These are phyloP conservation scores for Epistrophella euchroma DNA, from an alignment of 2,888 invertebrate genomes.

Conservation along the genomic window DNA sequence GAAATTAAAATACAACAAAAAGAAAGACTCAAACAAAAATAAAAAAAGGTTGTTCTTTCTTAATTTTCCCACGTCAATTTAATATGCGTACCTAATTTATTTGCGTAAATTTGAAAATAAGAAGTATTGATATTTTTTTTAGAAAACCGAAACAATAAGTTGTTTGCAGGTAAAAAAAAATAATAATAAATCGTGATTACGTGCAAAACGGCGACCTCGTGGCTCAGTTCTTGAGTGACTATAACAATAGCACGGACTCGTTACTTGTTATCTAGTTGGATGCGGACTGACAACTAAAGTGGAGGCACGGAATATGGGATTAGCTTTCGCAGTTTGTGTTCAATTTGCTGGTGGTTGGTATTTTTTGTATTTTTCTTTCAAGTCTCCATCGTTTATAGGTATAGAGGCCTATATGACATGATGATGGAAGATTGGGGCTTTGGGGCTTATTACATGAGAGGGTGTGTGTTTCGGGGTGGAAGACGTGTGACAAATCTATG, in stretches of 20 bases:
- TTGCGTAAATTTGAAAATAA: not conserved
- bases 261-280: constrained; percentile 84
- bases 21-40: constrained; percentile 27
- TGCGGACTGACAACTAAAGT: constrained; percentile 83
- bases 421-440: not conserved
- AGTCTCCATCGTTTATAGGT: constrained; percentile 39
- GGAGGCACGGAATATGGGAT: constrained; percentile 74
- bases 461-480: constrained; percentile 66
- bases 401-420: constrained; percentile 39
- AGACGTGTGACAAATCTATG: constrained; percentile 1
- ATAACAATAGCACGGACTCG: constrained; percentile 79
- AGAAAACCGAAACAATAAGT: constrained; percentile 27
- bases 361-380: constrained; percentile 38
- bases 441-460: constrained; percentile 33
- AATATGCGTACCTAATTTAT: constrained; percentile 13
- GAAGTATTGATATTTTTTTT: not conserved
- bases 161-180: constrained; percentile 4
- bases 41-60: not conserved
- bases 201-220: constrained; percentile 82
- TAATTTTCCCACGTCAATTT: constrained; percentile 22
- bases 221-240: constrained; percentile 82
- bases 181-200: constrained; percentile 56
- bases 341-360: constrained; percentile 56
- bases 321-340: constrained; percentile 74
- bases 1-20: constrained; percentile 42